These are phyloP conservation scores for Mus spretus DNA, from an alignment of 2,797 vertebrate species.

Conservation along the genomic window DNA sequence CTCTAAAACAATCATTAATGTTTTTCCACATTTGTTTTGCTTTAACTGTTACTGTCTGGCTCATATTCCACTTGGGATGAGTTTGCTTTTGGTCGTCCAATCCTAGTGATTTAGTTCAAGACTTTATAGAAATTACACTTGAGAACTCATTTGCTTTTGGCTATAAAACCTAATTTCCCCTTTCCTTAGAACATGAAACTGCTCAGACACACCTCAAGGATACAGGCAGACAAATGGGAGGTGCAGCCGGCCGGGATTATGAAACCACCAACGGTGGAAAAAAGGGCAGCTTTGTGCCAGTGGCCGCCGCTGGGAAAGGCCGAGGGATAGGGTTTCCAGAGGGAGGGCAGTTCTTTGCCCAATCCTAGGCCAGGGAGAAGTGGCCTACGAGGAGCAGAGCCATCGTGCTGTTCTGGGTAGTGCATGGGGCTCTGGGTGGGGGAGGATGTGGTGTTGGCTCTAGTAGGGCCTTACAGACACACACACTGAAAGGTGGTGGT, in stretches of 20 bases:
- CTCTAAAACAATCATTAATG: neutral
- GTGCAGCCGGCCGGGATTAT: neutral
- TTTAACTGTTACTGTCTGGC: neutral
- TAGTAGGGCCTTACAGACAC: neutral
- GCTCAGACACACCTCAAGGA: neutral
- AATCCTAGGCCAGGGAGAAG: neutral
- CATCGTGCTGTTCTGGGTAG: neutral
- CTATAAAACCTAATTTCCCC: neutral
- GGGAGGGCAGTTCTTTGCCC: neutral
- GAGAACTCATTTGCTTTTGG: neutral
- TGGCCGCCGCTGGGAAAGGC: neutral
- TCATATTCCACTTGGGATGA: accelerated
- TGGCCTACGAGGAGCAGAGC: neutral
- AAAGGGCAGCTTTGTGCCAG: neutral
- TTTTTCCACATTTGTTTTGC: neutral
- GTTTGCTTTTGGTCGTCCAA: neutral
- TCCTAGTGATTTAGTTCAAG: neutral
- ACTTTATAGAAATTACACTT: neutral
- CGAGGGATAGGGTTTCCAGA: neutral
- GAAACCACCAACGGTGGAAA: neutral
- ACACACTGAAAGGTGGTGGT: accelerated
- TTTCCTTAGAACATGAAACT: conserved; percentile 19
- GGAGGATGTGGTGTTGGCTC: neutral
- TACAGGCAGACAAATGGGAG: neutral
- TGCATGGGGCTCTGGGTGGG: accelerated